Conservation (phyloP, 2,797 vertebrate species). For the Platalea minor region DNA sequence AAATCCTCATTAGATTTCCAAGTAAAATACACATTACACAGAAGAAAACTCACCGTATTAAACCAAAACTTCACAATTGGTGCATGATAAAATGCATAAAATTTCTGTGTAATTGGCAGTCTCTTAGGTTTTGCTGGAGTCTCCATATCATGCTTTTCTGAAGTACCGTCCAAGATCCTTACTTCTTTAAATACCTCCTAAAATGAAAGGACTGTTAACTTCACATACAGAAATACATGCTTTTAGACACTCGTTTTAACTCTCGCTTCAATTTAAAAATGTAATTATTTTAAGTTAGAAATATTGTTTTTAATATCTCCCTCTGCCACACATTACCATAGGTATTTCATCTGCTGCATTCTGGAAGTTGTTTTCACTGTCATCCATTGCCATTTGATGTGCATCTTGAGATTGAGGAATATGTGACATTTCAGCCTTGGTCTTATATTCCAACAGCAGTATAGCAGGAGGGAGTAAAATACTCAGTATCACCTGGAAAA, state of each 20-base stretch:
- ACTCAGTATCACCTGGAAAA: slow-evolving; percentile 92
- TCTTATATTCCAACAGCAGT: slow-evolving; percentile 96
- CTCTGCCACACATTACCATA: slow-evolving; percentile 79
- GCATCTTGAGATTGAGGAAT: slow-evolving; percentile 98
- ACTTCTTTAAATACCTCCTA: slow-evolving; percentile 97
- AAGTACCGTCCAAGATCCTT: slow-evolving; percentile 79
- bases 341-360: slow-evolving; percentile 88
- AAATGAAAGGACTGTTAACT: slow-evolving; percentile 48
- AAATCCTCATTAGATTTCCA: not conserved
- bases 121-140: slow-evolving; percentile 87
- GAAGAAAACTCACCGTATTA: slow-evolving; percentile 86
- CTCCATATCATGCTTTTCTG: slow-evolving; percentile 87
- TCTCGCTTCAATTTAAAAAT: not conserved
- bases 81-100: slow-evolving; percentile 97
- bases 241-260: not conserved
- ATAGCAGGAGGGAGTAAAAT: slow-evolving; percentile 96
- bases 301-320: not conserved
- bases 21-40: not conserved
- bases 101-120: slow-evolving; percentile 92
- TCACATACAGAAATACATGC: not conserved
- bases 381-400: slow-evolving; percentile 98
- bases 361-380: slow-evolving; percentile 96
- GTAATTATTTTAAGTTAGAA: not conserved
- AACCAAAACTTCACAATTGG: slow-evolving; percentile 99
- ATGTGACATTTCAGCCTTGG: slow-evolving; percentile 98